These are phyloP conservation scores for Antennarius maculatus DNA, from an alignment of 2,797 vertebrate genomes.

Conservation along the genomic window DNA sequence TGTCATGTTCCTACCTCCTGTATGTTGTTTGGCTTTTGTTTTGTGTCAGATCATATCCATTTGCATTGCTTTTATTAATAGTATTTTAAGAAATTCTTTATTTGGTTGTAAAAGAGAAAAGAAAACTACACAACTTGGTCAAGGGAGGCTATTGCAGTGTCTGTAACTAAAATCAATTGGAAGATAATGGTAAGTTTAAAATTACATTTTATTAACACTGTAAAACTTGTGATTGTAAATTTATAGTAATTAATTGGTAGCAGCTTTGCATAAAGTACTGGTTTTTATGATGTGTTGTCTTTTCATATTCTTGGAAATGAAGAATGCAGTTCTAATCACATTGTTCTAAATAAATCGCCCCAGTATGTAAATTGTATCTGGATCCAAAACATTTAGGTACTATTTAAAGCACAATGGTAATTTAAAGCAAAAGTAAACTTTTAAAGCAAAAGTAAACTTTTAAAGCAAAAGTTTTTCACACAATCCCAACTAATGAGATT, in stretches of 20 bases:
- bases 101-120: constrained; percentile 3
- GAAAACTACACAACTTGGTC: constrained; percentile 4
- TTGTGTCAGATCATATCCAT: constrained; percentile 27
- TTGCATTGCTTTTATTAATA: constrained; percentile 34
- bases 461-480: too few species aligned
- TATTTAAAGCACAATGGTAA: too few species aligned
- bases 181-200: constrained; percentile 40
- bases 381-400: too few species aligned
- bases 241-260: not conserved
- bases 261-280: too few species aligned
- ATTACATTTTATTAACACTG: not conserved
- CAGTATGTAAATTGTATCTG: too few species aligned
- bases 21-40: constrained; percentile 37
- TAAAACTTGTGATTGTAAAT: not conserved
- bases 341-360: too few species aligned
- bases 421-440: too few species aligned
- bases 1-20: constrained; percentile 22
- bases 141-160: constrained; percentile 36
- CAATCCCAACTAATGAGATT: too few species aligned
- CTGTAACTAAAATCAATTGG: constrained; percentile 42
- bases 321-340: too few species aligned
- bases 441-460: too few species aligned
- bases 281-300: too few species aligned
- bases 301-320: too few species aligned
- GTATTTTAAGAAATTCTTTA: constrained; percentile 16